A percentile compares a stretch with the other conserved stretches of the same genome.
phyloP scores from a whole-genome alignment of 2,888 invertebrate genomes.

The Chloromyia formosa region DNA sequence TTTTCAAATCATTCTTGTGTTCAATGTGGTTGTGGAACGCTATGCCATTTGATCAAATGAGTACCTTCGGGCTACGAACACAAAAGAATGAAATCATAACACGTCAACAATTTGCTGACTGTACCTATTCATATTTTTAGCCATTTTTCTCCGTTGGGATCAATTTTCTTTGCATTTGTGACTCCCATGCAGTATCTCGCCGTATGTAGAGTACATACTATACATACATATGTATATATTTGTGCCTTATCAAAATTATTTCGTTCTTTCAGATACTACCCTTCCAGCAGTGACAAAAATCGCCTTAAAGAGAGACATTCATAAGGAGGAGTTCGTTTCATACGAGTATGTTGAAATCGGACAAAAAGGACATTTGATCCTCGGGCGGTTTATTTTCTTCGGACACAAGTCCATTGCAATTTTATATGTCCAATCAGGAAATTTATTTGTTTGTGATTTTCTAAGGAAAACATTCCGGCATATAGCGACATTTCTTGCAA shows the following conservation, averaged over 20 bases:
- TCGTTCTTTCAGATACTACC: conserved; percentile 19
- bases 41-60: neutral
- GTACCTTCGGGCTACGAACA: conserved; percentile 8
- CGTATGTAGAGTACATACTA: neutral
- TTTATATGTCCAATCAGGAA: conserved; percentile 45
- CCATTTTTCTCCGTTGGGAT: neutral
- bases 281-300: conserved; percentile 16
- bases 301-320: conserved; percentile 1
- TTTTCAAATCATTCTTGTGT: too few species aligned
- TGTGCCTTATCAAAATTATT: conserved; percentile 25
- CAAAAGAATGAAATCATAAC: conserved; percentile 32
- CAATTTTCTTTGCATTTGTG: conserved; percentile 8
- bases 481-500: conserved; percentile 6
- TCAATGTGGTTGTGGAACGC: neutral
- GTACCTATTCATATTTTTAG: conserved; percentile 21
- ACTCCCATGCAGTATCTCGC: neutral
- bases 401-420: conserved; percentile 36
- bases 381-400: conserved; percentile 41
- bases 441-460: conserved; percentile 46
- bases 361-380: conserved; percentile 35
- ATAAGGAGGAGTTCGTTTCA: neutral
- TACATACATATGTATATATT: neutral
- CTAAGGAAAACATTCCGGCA: conserved; percentile 39
- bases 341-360: conserved; percentile 8
- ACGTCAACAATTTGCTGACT: conserved; percentile 31